Evolutionary conservation across 1,140 invertebrate genomes (phyloP), one percentile per base, ranked within the genome.

Genomic region (Drosophila repletoides): DNA sequence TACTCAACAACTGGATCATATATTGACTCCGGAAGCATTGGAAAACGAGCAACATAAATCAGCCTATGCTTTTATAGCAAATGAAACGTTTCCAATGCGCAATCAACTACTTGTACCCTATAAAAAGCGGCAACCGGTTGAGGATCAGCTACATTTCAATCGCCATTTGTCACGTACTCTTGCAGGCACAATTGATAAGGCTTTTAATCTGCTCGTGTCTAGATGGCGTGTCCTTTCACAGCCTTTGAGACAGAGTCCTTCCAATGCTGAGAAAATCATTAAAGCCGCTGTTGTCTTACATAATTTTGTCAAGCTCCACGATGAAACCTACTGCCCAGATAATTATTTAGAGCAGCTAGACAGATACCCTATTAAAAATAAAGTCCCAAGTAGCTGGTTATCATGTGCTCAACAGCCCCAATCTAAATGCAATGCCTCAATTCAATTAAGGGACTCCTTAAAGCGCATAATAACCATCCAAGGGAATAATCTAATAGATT

Each of bases 241-340:
- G 10, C 22, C 34, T 4, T 15, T 66, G 9, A 24, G 19, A 15
- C 33, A 22, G 10, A 43, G 36, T 31, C 14, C 34, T 4, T 3
- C 0, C n/a, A 66, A 59, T 21, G 53, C 53, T 1, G 33, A 19
- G 26, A 66, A 59, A 31, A 41, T 43, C 5, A 14, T 59, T 5
- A 28, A 14, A 9, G 61, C 52, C 6, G 10, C 53, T n/a, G n/a
- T 58, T 10, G 34, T 58, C 3, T 14, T 65, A 34, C 53, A 58
- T 12, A 58, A 65, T 10, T 51, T 66, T 51, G 28, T 51, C 2
- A 29, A 51, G 2, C 53, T 5, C 2, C 63, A 66, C 6, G 58
- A 59, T 24, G 45, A 60, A 1, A 43, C 19, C 36, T 59, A 66
- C 12, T 49, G 28, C 15, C 26, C 34, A 6, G 17, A 10, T 3